phyloP scores from a whole-genome alignment of 2,888 invertebrate genomes.

The Tineola bisselliella region DNA sequence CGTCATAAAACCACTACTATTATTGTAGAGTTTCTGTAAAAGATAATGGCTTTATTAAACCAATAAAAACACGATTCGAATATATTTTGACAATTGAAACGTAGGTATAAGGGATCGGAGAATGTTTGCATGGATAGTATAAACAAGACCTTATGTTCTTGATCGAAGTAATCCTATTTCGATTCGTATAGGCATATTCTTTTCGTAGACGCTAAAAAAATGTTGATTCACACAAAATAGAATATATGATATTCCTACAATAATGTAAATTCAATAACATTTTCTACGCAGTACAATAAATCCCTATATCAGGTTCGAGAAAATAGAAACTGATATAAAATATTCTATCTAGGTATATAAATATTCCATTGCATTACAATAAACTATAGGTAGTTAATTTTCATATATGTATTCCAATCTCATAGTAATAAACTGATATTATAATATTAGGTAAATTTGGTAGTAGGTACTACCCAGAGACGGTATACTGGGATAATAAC shows the following conservation, averaged over 20 bases:
- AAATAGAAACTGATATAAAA: not conserved
- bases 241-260: not conserved
- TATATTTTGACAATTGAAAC: too few relatives aligned
- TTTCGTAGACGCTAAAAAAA: not conserved
- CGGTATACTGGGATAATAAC: too few relatives aligned
- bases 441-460: too few relatives aligned
- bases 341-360: not conserved
- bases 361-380: too few relatives aligned
- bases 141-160: not conserved
- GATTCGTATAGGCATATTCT: not conserved
- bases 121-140: not conserved
- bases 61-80: too few relatives aligned
- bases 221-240: constrained; percentile 1
- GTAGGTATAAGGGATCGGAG: not conserved
- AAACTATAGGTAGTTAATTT: too few relatives aligned
- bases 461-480: too few relatives aligned
- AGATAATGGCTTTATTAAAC: too few relatives aligned
- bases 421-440: too few relatives aligned
- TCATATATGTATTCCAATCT: too few relatives aligned
- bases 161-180: not conserved
- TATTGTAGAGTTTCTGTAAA: too few relatives aligned
- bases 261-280: not conserved
- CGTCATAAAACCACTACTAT: too few relatives aligned
- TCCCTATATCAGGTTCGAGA: not conserved
- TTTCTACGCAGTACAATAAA: not conserved